phyloP scores from a whole-genome alignment of 2,113 vertebrate species.

The Pedetes capensis region DNA sequence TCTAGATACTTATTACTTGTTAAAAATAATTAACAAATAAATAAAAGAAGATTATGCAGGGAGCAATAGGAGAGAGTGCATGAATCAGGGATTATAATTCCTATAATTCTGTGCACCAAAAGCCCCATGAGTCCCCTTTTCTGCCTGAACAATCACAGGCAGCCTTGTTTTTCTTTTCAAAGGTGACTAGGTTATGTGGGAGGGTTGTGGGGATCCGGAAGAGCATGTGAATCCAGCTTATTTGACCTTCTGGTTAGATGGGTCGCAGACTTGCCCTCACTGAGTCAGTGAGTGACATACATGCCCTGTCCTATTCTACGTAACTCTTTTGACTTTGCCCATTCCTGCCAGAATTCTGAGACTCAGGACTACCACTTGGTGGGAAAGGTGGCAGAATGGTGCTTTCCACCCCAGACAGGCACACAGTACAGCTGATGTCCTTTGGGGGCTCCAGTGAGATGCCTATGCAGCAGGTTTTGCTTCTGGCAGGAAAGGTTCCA shows the following conservation, averaged over 20 bases:
- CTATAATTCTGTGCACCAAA: background rate
- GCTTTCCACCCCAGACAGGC: background rate
- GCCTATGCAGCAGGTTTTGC: background rate
- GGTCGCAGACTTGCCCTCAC: background rate
- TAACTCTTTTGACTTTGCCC: background rate
- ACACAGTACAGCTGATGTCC: too few relatives aligned
- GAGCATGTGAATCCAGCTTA: background rate
- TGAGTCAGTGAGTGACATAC: background rate
- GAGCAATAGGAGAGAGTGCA: background rate
- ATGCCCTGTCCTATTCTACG: background rate
- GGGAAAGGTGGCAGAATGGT: background rate
- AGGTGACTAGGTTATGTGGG: background rate
- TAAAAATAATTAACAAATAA: background rate
- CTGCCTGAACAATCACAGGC: background rate
- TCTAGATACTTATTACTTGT: background rate
- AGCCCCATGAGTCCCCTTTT: background rate
- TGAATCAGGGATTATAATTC: background rate
- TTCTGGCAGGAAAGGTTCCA: background rate
- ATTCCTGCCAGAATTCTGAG: background rate
- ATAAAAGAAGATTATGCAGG: background rate
- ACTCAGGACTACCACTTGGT: background rate
- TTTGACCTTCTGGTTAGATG: background rate
- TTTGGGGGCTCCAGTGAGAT: background rate
- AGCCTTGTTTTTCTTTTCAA: background rate
- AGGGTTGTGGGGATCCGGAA: background rate